Evolutionary conservation across 2,113 vertebrate species (phyloP), one percentile per base, ranked within the genome.

Genomic region (Pteruthius melanotis): DNA sequence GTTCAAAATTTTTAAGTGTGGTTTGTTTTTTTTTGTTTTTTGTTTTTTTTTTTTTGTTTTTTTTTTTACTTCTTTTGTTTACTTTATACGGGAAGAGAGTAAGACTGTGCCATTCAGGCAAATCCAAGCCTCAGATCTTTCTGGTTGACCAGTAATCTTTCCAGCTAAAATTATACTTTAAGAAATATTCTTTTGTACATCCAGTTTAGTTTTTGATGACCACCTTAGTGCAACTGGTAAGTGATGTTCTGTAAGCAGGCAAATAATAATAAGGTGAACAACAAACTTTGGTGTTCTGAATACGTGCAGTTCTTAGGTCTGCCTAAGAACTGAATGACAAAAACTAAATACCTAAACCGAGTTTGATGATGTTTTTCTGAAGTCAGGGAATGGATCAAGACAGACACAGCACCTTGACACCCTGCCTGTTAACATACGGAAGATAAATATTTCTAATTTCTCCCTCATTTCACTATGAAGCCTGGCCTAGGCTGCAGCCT

Each of bases 401-500:
- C 9, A 52, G 49, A 40, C 1, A 7, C 15, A 69, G 23, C 8
- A 28, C 40, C 9, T 2, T 57, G 37, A 49, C 18, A 65, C 7
- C 9, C 42, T 78, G 31, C 13, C 18, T 50, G 33, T 40, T 57
- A 76, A 65, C 11, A 52, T 6, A 23, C 11, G 15, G 68, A 68
- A 60, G 9, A 42, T 3, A 69, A 64, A 23, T 61, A 50, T 65
- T 84, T 69, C 28, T 81, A 6, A 28, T 75, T 61, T 63, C 12
- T 82, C 12, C 31, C 47, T 42, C 23, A 21, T 16, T 74, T n/a
- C n/a, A 27, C 27, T 50, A 7, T 5, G 20, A 57, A 37, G 7
- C 3, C 37, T 68, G 39, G 21, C 37, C 53, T 44, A 23, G 0
- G 1, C 44, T 20, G 7, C 0, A 4, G 59, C 49, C 57, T 49